Base-by-base conservation (phyloP, 2,888 invertebrate genomes). In the Pandemis cinnamomeana region DNA sequence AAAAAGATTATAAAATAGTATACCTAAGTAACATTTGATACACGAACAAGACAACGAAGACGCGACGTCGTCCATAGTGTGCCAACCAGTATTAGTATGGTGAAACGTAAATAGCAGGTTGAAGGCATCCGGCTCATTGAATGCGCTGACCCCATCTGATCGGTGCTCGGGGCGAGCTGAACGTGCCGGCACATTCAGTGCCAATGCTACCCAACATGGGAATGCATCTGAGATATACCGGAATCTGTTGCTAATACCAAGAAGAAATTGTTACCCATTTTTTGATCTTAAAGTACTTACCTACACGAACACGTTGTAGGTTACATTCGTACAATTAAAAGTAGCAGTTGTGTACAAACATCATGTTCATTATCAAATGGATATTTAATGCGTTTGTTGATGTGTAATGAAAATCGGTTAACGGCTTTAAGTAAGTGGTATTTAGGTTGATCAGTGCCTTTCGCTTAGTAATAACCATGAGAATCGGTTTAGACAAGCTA, bases 131-230 rank as follows among this genome's bases (percentile, higher is more conserved):
- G 93, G 90, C 91, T 92, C 89, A 93, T 93, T 93, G 91, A 93
- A 93, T 92, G 89, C 91, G 91, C 89, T 93, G 93, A 93, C 93
- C 93, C 89, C 93, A 93, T 93, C 92, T 93, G 93, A 93, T 93
- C 91, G 88, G 80, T 82, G 86, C 88, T 89, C 80, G 86, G 83
- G 88, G 87, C 87, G 80, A 84, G 82, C 83, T 80, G 83, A 84
- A 81, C 84, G 83, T 83, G 86, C 82, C 80, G 80, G 85, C 85
- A 88, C 88, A 90, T 87, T 89, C 84, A 84, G 81, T 80, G 80
- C 81, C 84, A 86, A 82, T 79, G 82, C 80, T 81, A 83, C 79
- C 81, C 79, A 76, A 80, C 80, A 80, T 80, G 79, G 79, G 79
- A 83, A 81, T 77, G 81, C 82, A 81, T 71, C 55, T 36, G 61